Evolutionary conservation across 2,888 invertebrate species (phyloP).

Genomic region (Cybosia mesomella): DNA sequence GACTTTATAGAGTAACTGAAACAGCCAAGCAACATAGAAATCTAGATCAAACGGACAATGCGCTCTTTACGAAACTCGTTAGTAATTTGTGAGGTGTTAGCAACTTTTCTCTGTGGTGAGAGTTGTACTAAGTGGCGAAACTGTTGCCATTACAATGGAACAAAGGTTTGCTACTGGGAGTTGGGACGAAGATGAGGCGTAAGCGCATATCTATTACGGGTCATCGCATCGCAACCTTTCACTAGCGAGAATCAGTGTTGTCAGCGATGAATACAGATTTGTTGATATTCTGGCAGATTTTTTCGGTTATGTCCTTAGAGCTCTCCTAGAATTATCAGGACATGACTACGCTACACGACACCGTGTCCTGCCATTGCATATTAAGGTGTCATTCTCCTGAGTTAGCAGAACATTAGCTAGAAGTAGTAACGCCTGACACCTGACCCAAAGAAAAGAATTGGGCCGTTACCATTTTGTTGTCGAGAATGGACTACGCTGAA

Average conservation of each 20-base stretch:
- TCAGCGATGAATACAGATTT: not conserved
- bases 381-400: too few relatives aligned
- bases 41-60: slow-evolving; percentile 84
- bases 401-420: too few relatives aligned
- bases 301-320: not conserved
- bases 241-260: slow-evolving; percentile 49
- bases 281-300: not conserved
- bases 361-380: too few relatives aligned
- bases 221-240: slow-evolving; percentile 79
- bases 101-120: slow-evolving; percentile 78
- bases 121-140: slow-evolving; percentile 83
- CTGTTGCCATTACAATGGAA: slow-evolving; percentile 69
- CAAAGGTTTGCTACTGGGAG: slow-evolving; percentile 59
- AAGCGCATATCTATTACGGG: slow-evolving; percentile 65
- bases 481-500: not conserved
- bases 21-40: slow-evolving; percentile 68
- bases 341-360: too few relatives aligned
- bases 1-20: slow-evolving; percentile 60
- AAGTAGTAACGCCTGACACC: not conserved
- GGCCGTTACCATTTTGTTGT: not conserved
- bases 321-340: not conserved
- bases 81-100: slow-evolving; percentile 76
- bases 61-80: slow-evolving; percentile 78
- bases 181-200: slow-evolving; percentile 37
- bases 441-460: not conserved